Conservation (phyloP, 2,888 invertebrate species). For the Dolichomitus sp. region DNA sequence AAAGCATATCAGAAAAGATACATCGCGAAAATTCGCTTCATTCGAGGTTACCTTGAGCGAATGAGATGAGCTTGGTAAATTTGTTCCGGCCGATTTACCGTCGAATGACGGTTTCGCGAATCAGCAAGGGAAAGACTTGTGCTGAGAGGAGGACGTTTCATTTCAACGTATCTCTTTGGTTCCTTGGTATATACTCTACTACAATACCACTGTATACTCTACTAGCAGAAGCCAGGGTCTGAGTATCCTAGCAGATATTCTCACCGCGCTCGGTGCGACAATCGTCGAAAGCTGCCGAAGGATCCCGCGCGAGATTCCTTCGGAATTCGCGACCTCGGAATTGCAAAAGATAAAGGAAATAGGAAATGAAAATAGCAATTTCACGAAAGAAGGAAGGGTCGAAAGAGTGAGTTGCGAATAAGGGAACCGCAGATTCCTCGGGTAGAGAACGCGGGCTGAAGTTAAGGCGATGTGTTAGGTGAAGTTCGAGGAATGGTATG, state of each 20-base stretch:
- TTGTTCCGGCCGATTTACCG: slow-evolving; percentile 24
- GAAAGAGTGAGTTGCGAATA: slow-evolving; percentile 43
- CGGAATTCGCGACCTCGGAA: slow-evolving; percentile 24
- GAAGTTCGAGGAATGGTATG: slow-evolving; percentile 55
- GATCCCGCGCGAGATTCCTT: slow-evolving; percentile 15
- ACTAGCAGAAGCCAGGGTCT: background rate
- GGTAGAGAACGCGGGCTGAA: slow-evolving; percentile 69
- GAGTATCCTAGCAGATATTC: slow-evolving; percentile 6
- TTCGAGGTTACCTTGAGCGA: background rate
- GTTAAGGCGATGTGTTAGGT: slow-evolving; percentile 63
- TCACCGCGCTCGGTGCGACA: slow-evolving; percentile 3
- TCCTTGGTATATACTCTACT: background rate
- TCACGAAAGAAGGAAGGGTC: slow-evolving; percentile 65
- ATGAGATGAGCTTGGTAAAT: slow-evolving; percentile 29
- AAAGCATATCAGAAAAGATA: background rate
- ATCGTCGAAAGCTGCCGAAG: slow-evolving; percentile 4
- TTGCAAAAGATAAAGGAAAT: slow-evolving; percentile 66
- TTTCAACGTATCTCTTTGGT: background rate
- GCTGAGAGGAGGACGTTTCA: background rate
- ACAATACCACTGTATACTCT: background rate
- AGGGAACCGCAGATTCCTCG: slow-evolving; percentile 34
- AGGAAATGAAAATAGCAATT: slow-evolving; percentile 79
- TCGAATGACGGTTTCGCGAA: slow-evolving; percentile 22
- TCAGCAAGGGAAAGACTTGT: background rate
- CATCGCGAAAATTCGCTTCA: slow-evolving; percentile 16